A percentile compares a stretch with the other conserved stretches of the same genome.
These are phyloP conservation scores for Atrichornis clamosus DNA, from an alignment of 2,113 vertebrate genomes.

Conservation along the genomic window DNA sequence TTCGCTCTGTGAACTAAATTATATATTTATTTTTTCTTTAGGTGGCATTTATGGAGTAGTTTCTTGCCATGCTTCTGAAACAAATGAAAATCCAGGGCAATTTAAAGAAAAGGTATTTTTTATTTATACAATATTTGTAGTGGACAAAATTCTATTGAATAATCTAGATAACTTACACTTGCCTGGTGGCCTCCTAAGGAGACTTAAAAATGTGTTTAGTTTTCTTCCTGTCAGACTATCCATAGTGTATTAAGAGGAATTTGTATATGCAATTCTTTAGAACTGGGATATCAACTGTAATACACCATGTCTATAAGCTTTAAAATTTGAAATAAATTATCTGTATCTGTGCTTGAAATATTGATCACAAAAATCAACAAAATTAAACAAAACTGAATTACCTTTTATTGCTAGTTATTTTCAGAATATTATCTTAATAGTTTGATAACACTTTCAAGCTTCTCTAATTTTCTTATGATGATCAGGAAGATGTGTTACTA, in stretches of 20 bases:
- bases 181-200: not conserved
- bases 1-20: not conserved
- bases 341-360: not conserved
- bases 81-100: constrained; percentile 59
- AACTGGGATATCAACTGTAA: not conserved
- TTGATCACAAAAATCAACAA: not conserved
- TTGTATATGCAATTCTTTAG: not conserved
- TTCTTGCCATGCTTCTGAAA: constrained; percentile 43
- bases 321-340: not conserved
- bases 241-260: not conserved
- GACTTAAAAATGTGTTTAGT: not conserved
- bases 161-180: not conserved
- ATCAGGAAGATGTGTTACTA: not conserved
- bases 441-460: not conserved
- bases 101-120: constrained; percentile 71
- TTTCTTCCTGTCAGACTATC: not conserved
- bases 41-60: constrained; percentile 5
- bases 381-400: not conserved
- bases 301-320: not conserved
- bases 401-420: not conserved
- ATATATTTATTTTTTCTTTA: not conserved
- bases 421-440: not conserved
- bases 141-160: not conserved
- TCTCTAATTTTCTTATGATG: not conserved
- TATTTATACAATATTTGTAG: not conserved